Percentiles rank a stretch among this genome's conserved stretches.
Evolutionary conservation across 2,797 vertebrate species (phyloP).

Genomic region (Myiothlypis coronata): DNA sequence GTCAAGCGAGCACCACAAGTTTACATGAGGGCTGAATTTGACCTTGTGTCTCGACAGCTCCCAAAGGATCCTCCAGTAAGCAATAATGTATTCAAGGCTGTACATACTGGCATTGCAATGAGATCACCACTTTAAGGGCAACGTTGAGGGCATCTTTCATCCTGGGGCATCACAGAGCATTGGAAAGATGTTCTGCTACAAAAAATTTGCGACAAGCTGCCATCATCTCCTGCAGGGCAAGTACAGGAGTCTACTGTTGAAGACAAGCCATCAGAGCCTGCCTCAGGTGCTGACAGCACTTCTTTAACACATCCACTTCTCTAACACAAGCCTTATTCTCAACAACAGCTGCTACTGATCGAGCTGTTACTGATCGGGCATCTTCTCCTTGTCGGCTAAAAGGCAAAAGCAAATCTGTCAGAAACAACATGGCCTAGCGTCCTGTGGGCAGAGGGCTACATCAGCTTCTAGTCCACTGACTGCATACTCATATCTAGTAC

Average conservation of each 20-base stretch:
- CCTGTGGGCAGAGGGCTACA: background rate
- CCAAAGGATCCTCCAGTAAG: background rate
- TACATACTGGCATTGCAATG: background rate
- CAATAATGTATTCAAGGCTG: background rate
- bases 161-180: constrained; percentile 22
- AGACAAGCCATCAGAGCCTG: constrained; percentile 52
- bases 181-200: constrained; percentile 33
- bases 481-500: background rate
- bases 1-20: background rate
- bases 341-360: constrained; percentile 58
- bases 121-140: constrained; percentile 23
- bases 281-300: constrained; percentile 64
- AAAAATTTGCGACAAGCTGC: constrained; percentile 60
- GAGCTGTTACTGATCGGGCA: constrained; percentile 16
- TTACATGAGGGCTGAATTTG: background rate
- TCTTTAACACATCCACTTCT: constrained; percentile 56
- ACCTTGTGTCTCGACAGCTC: background rate
- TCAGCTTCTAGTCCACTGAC: background rate
- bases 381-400: constrained; percentile 21
- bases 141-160: constrained; percentile 6
- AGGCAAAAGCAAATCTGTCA: constrained; percentile 39
- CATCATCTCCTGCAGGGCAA: constrained; percentile 33
- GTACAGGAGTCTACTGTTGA: constrained; percentile 45
- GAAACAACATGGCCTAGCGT: background rate
- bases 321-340: constrained; percentile 50